Base-by-base conservation (phyloP, 2,113 vertebrate species). In the Gobius niger region DNA sequence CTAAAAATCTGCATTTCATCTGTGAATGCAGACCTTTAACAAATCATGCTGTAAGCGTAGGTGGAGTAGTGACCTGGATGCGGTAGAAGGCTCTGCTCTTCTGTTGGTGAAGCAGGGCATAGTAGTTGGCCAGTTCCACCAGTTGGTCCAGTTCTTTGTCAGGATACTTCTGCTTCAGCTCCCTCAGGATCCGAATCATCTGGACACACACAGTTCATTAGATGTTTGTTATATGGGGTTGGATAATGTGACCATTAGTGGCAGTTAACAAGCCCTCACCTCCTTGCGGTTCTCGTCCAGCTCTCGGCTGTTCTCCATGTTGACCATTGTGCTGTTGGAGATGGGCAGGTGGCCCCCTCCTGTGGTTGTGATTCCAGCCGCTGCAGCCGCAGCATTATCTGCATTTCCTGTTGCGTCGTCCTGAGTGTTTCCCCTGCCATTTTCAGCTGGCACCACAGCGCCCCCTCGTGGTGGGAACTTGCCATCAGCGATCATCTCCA, bases 51-150 rank as follows among this genome's bases (percentile, higher is more conserved):
- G 3, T 18, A 49, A 49, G 47, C 14, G 47, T 53, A 10, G 3
- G 47, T 14, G n/a, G n/a, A n/a, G 16, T 8, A 52, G 51, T 18
- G 51, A 90, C 88, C 88, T 91, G 90, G n/a, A 90, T 95, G 82
- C 97, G 97, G 91, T 99, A 98, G 82, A 99, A 99, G 2, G 96
- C 97, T 0, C 97, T 90, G 89, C 97, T 99, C 91, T 99, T 99
- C 90, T 99, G 96, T 66, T 99, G 97, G 89, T 98, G 96, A 65
- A 97, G 89, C 72, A 99, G 76, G 0, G 96, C 96, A 7, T 95
- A 93, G 87, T 99, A 98, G 91, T 98, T 98, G 77, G 97, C 97
- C 72, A 95, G 90, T 73, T 98, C 97, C 79, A 96, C 78, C 82
- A 98, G 91, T 85, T 98, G 96, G 77, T 98, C 97, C 90, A 98